These are phyloP conservation scores for Taenaris catops DNA, from an alignment of 2,888 invertebrate species.

Conservation along the genomic window DNA sequence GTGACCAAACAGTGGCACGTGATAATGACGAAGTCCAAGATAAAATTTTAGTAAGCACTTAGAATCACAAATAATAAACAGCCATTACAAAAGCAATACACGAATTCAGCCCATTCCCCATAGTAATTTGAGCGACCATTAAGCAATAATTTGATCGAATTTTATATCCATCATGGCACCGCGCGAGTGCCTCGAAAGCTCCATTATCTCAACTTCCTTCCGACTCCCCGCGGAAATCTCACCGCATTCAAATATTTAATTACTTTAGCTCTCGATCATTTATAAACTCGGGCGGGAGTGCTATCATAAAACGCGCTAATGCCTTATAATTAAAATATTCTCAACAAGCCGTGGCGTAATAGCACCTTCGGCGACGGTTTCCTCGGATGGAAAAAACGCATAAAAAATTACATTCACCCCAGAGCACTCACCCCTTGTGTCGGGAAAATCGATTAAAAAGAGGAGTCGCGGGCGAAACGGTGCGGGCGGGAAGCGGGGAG, in stretches of 20 bases:
- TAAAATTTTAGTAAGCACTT: no score
- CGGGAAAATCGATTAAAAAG: conserved; percentile 80
- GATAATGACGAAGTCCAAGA: no score
- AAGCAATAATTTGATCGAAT: conserved; percentile 74
- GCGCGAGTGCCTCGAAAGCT: conserved; percentile 49
- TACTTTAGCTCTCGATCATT: conserved; percentile 75
- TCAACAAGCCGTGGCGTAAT: conserved; percentile 81
- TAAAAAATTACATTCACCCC: conserved; percentile 82
- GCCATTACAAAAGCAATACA: conserved; percentile 24
- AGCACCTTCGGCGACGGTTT: conserved; percentile 77
- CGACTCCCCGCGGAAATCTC: conserved; percentile 73
- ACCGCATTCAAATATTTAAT: conserved; percentile 79
- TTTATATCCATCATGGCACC: conserved; percentile 75
- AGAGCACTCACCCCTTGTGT: conserved; percentile 80
- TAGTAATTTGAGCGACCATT: conserved; percentile 67
- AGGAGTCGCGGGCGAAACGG: conserved; percentile 69
- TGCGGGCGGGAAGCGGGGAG: conserved; percentile 55
- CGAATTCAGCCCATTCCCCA: conserved; percentile 36
- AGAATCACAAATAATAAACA: conserved; percentile 1
- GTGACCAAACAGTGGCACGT: no score
- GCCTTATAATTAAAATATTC: conserved; percentile 81
- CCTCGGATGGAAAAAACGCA: conserved; percentile 72
- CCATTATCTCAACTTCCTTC: conserved; percentile 60
- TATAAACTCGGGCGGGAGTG: conserved; percentile 74
- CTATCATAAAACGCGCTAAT: conserved; percentile 80